Conservation (phyloP, 2,888 invertebrate genomes). For the Tiphia femorata region DNA sequence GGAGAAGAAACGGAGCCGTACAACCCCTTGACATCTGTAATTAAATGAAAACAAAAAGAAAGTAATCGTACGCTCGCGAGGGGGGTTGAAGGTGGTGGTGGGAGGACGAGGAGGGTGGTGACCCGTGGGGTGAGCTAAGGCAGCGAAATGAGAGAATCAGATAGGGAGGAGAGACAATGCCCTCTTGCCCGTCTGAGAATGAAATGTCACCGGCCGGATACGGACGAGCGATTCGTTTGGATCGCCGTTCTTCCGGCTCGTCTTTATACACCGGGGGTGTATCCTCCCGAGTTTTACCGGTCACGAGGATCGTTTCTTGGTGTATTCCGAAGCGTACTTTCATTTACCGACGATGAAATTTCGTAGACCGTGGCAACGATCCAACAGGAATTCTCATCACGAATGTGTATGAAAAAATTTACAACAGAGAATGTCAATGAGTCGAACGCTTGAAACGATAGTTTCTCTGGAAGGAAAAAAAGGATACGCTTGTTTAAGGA, state of each 20-base stretch:
- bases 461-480: no score
- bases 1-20: conserved; percentile 43
- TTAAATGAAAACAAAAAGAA: conserved; percentile 69
- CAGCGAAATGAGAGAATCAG: conserved; percentile 66
- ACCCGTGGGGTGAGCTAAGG: conserved; percentile 54
- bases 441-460: no score
- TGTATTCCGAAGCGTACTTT: no score
- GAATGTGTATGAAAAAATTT: no score
- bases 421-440: no score
- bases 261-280: conserved; percentile 42
- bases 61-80: conserved; percentile 65
- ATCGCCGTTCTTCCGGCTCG: conserved; percentile 49
- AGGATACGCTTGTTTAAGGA: no score
- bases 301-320: no score
- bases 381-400: no score
- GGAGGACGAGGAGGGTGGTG: conserved; percentile 2
- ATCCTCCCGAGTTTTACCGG: no score
- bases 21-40: conserved; percentile 69
- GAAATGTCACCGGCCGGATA: conserved; percentile 64
- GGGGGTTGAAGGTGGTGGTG: conserved; percentile 9
- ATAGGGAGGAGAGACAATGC: conserved; percentile 64
- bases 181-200: conserved; percentile 59
- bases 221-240: conserved; percentile 56
- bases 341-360: no score
- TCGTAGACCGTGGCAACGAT: no score